Evolutionary conservation across 1,140 invertebrate species (phyloP), one percentile per base, ranked within the genome.

Genomic region (Orchesella cincta): DNA sequence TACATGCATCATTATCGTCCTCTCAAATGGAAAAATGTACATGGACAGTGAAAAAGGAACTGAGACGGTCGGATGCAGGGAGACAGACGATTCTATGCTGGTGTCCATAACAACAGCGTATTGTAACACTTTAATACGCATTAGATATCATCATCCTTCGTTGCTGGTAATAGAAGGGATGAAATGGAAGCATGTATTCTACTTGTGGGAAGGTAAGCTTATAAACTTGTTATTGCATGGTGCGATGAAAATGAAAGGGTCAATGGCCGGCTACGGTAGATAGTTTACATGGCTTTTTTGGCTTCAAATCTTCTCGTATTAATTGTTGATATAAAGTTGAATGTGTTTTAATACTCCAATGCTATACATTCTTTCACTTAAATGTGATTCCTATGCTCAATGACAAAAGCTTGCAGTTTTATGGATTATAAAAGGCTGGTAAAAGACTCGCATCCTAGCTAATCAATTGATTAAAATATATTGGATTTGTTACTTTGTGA

Each of bases 201-300:
- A n/a, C n/a, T n/a, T n/a, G 8, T 29, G 62, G 62, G 31, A 31
- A 16, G 62, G 62, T 14, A 67, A 29, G 62, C 62, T 31, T 67
- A 26, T 57, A 67, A 67, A n/a, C 31, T 29, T 67, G 31, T 57
- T 57, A 57, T 57, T 67, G 23, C 62, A 67, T 67, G 54, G 54
- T 57, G n/a, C 54, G 54, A 75, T 75, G 74, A 57, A 77, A 77
- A 70, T 64, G 74, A 71, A 71, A 76, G 78, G 80, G 78, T 82
- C 81, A 80, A 75, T 77, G 81, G 33, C 81, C 79, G 81, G 81
- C 75, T 82, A 80, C 76, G 81, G 62, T 67, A 67, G 62, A 67
- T 67, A 67, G 62, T 67, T 57, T 67, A 67, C 62, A 26, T 67
- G 62, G 62, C 62, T 67, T 23, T 67, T 31, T n/a, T 57, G 52